A percentile compares a stretch with the other conserved stretches of the same genome.
These are phyloP conservation scores for Ruditapes philippinarum DNA, from an alignment of 1,140 invertebrate genomes.

Conservation along the genomic window DNA sequence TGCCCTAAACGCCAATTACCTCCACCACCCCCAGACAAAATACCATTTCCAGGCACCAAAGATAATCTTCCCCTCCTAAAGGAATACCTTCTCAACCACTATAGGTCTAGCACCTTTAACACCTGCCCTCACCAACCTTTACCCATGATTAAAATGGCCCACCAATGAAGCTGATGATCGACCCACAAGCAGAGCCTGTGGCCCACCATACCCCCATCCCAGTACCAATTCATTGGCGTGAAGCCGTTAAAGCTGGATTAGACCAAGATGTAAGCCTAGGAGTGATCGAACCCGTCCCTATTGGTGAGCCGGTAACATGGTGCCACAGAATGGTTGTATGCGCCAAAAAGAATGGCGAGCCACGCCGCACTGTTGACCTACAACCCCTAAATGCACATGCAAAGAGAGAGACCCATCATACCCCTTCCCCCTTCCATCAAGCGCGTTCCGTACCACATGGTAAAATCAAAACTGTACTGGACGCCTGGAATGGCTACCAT, in stretches of 20 bases:
- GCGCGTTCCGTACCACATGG: slow-evolving; percentile 35
- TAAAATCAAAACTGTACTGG: slow-evolving; percentile 33
- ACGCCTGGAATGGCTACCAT: slow-evolving; percentile 39
- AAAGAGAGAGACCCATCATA: slow-evolving; percentile 60
- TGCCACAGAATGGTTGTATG: slow-evolving; percentile 54
- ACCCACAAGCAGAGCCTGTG: slow-evolving; percentile 45
- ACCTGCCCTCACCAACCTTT: slow-evolving; percentile 65
- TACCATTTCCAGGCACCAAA: not conserved
- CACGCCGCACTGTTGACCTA: slow-evolving; percentile 13
- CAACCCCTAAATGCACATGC: slow-evolving; percentile 28
- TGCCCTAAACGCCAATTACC: slow-evolving; percentile 2
- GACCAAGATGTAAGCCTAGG: slow-evolving; percentile 17
- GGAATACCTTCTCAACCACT: slow-evolving; percentile 52
- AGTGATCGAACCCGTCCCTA: slow-evolving; percentile 40
- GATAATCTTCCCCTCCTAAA: slow-evolving; percentile 3
- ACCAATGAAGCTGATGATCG: slow-evolving; percentile 60
- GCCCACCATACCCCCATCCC: slow-evolving; percentile 58
- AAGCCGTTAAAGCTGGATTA: slow-evolving; percentile 61
- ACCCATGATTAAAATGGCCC: slow-evolving; percentile 56
- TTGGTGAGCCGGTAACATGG: slow-evolving; percentile 50
- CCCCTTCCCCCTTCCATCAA: slow-evolving; percentile 60
- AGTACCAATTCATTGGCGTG: slow-evolving; percentile 71
- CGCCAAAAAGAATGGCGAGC: slow-evolving; percentile 52
- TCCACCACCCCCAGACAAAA: not conserved
- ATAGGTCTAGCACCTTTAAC: slow-evolving; percentile 68